Base-by-base conservation (phyloP, 2,888 invertebrate species). In the Pinctada fucata region DNA sequence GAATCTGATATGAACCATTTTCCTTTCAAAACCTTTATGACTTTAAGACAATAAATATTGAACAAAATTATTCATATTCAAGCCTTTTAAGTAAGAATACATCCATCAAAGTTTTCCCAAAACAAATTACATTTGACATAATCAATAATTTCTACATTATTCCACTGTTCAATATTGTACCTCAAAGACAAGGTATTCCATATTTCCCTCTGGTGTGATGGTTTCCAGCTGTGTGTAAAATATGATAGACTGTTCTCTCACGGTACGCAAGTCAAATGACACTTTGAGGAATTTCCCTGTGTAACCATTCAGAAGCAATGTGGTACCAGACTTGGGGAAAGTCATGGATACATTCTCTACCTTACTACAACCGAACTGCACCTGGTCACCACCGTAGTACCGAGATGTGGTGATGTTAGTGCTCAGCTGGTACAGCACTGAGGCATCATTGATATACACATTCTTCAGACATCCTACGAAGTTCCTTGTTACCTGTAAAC, bases 401-500 rank as follows among this genome's bases (percentile, higher is more conserved):
- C 72, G 49, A n/a, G 78, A 75, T 13, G 67, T 79, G 64, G 78
- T 71, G 64, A 84, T 85, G 3, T 80, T 80, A 50, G 79, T 69
- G 31, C 82, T 79, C 66, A 98, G 93, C 90, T 97, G 97, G 91
- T 97, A 97, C 82, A 98, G 94, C 84, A 98, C 96, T 0, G 97
- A 97, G 51, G 97, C 95, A 90, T 97, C 97, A 92, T 98, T 97
- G 93, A 97, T 97, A 92, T 97, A 98, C 70, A 97, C 97, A 91
- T 97, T 97, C 91, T 97, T 97, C 63, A 98, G 92, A 86, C 96
- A 96, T 48, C 98, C 97, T 86, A 96, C 96, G 91, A 97, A 97
- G 93, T 96, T 97, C 92, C 97, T 96, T 87, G 95, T 95, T 79
- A 95, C 97, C 89, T 95, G 95, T 85, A 96, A 93, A 72, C 97